Percentiles rank a stretch among this genome's conserved stretches.
Evolutionary conservation across 2,888 invertebrate genomes (phyloP).

Genomic region (Cloeon dipterum): DNA sequence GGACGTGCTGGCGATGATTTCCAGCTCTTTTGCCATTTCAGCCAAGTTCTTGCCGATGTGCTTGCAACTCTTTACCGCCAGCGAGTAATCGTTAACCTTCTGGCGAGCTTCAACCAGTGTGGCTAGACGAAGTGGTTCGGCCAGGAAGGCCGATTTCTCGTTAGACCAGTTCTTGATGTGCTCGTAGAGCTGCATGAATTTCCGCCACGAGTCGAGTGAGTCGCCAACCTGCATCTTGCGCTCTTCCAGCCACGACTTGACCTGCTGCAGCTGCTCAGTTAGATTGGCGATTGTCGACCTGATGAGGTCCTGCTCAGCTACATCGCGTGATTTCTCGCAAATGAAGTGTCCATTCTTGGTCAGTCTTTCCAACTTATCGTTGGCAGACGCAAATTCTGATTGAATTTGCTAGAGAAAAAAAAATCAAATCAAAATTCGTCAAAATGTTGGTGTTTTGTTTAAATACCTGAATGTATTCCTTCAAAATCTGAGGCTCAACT

Average conservation of each 20-base stretch:
- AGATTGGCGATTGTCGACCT: slow-evolving; percentile 50
- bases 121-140: slow-evolving; percentile 51
- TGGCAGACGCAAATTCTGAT: slow-evolving; percentile 42
- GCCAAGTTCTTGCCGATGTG: slow-evolving; percentile 66
- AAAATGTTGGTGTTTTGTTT: not conserved
- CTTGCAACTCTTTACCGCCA: slow-evolving; percentile 73
- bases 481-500: slow-evolving; percentile 48
- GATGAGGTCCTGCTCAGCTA: slow-evolving; percentile 50
- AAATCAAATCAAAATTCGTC: not conserved
- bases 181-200: slow-evolving; percentile 62
- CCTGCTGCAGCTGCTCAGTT: slow-evolving; percentile 53
- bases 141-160: slow-evolving; percentile 57
- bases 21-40: slow-evolving; percentile 80
- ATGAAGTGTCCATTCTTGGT: slow-evolving; percentile 57
- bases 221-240: slow-evolving; percentile 65
- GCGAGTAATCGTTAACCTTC: slow-evolving; percentile 70
- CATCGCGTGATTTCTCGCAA: slow-evolving; percentile 55
- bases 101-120: slow-evolving; percentile 62
- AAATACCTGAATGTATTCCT: slow-evolving; percentile 41
- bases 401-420: slow-evolving; percentile 29
- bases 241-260: slow-evolving; percentile 58
- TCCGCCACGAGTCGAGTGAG: slow-evolving; percentile 68
- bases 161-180: slow-evolving; percentile 63
- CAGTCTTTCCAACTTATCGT: slow-evolving; percentile 54
- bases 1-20: slow-evolving; percentile 59